Percentiles rank a stretch among this genome's conserved stretches.
Conservation (phyloP, 35 echinoderm and acorn worm species). For the Stichopus chloronotus region DNA sequence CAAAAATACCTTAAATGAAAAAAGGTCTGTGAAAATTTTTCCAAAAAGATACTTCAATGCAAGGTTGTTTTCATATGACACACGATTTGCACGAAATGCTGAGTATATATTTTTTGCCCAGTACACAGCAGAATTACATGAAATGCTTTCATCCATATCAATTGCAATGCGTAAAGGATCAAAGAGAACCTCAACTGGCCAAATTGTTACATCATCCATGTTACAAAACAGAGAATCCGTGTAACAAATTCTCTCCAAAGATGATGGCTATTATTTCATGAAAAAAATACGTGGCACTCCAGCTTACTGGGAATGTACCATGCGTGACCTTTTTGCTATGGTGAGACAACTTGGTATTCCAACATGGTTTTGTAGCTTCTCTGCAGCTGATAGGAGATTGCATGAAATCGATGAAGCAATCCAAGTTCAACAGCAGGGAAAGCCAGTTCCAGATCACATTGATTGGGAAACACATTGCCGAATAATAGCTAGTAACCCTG, state of each 20-base stretch:
- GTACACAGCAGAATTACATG: neutral
- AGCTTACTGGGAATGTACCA: slow-evolving; percentile 56
- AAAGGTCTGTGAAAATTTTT: neutral
- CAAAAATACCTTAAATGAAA: neutral
- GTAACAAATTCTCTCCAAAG: slow-evolving; percentile 2
- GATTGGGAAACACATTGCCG: slow-evolving; percentile 67
- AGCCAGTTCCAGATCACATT: slow-evolving; percentile 37
- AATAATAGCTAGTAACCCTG: slow-evolving; percentile 63
- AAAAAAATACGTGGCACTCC: slow-evolving; percentile 35
- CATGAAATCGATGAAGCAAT: slow-evolving; percentile 54
- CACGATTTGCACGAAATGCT: slow-evolving; percentile 31
- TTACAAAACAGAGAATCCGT: neutral
- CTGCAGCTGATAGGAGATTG: slow-evolving; percentile 76
- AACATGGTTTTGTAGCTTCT: slow-evolving; percentile 73
- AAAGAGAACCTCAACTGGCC: neutral
- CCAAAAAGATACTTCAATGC: slow-evolving; percentile 50
- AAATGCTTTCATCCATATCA: neutral
- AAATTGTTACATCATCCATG: neutral
- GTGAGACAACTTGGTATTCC: slow-evolving; percentile 75
- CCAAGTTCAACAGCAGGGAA: slow-evolving; percentile 38
- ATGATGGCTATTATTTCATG: slow-evolving; percentile 59
- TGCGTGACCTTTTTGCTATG: slow-evolving; percentile 63
- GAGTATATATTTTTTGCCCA: slow-evolving; percentile 25
- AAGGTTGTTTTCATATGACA: slow-evolving; percentile 45
- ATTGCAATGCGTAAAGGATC: neutral